Evolutionary conservation across 2,797 vertebrate genomes (phyloP).

Genomic region (Sebastolobus alascanus): DNA sequence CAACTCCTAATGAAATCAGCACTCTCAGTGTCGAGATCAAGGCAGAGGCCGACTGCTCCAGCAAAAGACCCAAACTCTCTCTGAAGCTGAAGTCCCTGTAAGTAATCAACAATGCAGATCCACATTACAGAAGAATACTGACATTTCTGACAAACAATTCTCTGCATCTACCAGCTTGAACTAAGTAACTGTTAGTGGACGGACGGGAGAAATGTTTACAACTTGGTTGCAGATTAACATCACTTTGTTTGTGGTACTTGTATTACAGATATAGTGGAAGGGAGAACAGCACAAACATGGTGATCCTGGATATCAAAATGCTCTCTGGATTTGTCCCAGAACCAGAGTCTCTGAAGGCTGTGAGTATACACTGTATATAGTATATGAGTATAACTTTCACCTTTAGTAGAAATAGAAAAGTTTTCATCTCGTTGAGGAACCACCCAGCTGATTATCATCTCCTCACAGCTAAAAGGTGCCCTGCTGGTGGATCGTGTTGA

Average conservation of each 20-base stretch:
- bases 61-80: slow-evolving; percentile 25
- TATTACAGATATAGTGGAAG: slow-evolving; percentile 71
- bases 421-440: not conserved
- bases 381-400: too few species aligned
- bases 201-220: not conserved
- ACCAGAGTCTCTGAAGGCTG: slow-evolving; percentile 52
- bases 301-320: slow-evolving; percentile 79
- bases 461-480: slow-evolving; percentile 53
- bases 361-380: slow-evolving; percentile 27
- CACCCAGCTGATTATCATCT: not conserved
- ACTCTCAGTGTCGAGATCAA: slow-evolving; percentile 54
- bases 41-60: slow-evolving; percentile 32
- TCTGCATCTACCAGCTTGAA: not conserved
- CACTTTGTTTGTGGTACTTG: not conserved
- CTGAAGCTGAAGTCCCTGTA: slow-evolving; percentile 55
- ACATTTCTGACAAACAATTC: not conserved
- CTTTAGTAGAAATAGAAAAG: not conserved
- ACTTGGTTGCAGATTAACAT: not conserved
- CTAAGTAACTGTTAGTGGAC: not conserved
- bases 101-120: slow-evolving; percentile 22
- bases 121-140: not conserved
- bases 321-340: slow-evolving; percentile 76
- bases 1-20: slow-evolving; percentile 44
- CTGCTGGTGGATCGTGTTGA: slow-evolving; percentile 69
- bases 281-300: slow-evolving; percentile 70